These are phyloP conservation scores for Ctenomys sociabilis DNA, from an alignment of 2,113 vertebrate genomes.

Conservation along the genomic window DNA sequence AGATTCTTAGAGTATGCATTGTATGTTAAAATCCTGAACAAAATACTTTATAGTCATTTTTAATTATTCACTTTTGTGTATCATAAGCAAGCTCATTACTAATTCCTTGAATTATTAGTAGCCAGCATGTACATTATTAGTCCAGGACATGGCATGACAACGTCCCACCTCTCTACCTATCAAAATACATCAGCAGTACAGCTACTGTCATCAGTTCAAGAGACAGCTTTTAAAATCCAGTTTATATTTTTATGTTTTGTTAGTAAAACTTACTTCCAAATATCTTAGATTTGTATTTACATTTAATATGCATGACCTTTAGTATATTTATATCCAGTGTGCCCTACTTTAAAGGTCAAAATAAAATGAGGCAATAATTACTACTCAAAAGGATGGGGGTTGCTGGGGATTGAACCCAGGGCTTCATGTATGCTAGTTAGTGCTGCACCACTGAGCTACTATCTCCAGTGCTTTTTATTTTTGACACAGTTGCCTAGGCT, in stretches of 20 bases:
- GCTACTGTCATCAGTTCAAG: neutral
- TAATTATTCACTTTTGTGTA: neutral
- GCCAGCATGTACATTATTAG: neutral
- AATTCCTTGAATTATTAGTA: neutral
- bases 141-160: neutral
- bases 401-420: neutral
- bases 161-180: neutral
- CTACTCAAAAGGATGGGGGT: neutral
- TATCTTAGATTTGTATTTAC: conserved; percentile 23
- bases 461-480: neutral
- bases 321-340: conserved; percentile 28
- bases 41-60: conserved; percentile 15
- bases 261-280: neutral
- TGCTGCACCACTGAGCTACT: neutral
- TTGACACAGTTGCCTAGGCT: neutral
- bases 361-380: neutral
- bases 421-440: neutral
- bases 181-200: neutral
- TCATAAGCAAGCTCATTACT: neutral
- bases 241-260: neutral
- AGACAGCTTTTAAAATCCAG: neutral
- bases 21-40: neutral
- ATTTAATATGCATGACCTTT: neutral
- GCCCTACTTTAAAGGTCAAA: conserved; percentile 4
- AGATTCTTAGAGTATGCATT: neutral